Percentiles rank a stretch among this genome's conserved stretches.
These are phyloP conservation scores for Siderastrea radians DNA, from an alignment of 92 coral and sea anemone genomes.

Conservation along the genomic window DNA sequence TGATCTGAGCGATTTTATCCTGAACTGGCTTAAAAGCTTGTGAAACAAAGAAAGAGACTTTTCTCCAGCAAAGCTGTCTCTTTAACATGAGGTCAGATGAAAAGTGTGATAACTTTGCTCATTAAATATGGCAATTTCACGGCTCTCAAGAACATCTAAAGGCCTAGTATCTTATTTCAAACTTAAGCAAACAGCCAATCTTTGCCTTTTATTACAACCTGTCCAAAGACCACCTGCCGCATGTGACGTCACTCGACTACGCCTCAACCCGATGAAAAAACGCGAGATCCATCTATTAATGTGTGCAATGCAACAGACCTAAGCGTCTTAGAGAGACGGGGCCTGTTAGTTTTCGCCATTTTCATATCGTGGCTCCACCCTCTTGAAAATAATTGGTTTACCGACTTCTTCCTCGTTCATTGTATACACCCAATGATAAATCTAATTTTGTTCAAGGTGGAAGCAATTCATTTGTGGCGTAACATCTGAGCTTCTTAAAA, in stretches of 20 bases:
- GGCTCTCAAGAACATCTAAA: constrained; percentile 27
- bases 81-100: constrained; percentile 59
- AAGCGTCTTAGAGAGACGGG: not conserved
- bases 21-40: not conserved
- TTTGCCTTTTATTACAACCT: not conserved
- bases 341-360: constrained; percentile 11
- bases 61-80: constrained; percentile 22
- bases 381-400: constrained; percentile 8
- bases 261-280: not conserved
- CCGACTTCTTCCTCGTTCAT: not conserved
- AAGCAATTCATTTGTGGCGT: not conserved
- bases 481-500: not conserved
- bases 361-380: constrained; percentile 3
- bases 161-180: constrained; percentile 61
- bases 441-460: not conserved
- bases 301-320: not conserved
- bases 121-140: constrained; percentile 42
- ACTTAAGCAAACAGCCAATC: constrained; percentile 59
- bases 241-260: constrained; percentile 32
- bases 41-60: not conserved
- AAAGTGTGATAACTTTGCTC: constrained; percentile 34
- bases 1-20: not conserved
- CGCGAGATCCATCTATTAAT: not conserved
- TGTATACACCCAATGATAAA: not conserved
- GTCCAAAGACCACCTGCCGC: constrained; percentile 30